Conservation (phyloP, 2,113 vertebrate genomes). For the Otolemur garnettii region DNA sequence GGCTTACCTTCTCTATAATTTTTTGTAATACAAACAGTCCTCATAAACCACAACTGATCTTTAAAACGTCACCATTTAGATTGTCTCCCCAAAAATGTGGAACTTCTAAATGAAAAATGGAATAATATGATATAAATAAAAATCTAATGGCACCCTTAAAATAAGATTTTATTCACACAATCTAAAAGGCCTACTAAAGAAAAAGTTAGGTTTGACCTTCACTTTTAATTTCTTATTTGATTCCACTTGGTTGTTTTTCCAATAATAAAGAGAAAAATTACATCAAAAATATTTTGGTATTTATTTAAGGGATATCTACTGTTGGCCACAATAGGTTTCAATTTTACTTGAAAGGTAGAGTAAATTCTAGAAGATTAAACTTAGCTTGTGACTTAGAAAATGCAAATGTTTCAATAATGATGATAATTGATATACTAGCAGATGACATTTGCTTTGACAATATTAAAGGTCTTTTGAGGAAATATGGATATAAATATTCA, state of each 20-base stretch:
- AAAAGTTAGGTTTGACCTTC: constrained; percentile 69
- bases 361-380: constrained; percentile 59
- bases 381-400: constrained; percentile 73
- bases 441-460: constrained; percentile 76
- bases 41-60: constrained; percentile 50
- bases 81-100: background rate
- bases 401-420: constrained; percentile 76
- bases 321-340: constrained; percentile 62
- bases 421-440: constrained; percentile 66
- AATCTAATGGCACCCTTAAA: constrained; percentile 63
- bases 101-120: constrained; percentile 31
- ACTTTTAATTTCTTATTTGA: constrained; percentile 66
- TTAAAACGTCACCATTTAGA: constrained; percentile 59
- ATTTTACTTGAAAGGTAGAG: constrained; percentile 66
- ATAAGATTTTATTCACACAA: constrained; percentile 35
- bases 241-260: constrained; percentile 41
- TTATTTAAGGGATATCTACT: constrained; percentile 50
- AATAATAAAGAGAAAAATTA: constrained; percentile 57
- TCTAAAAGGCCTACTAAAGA: constrained; percentile 35
- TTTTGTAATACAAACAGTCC: constrained; percentile 53
- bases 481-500: constrained; percentile 68
- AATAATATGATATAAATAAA: constrained; percentile 61
- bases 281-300: constrained; percentile 70
- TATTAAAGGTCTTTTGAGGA: constrained; percentile 66
- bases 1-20: constrained; percentile 41